Evolutionary conservation across 2,797 vertebrate genomes (phyloP).

Genomic region (Salmo trutta): DNA sequence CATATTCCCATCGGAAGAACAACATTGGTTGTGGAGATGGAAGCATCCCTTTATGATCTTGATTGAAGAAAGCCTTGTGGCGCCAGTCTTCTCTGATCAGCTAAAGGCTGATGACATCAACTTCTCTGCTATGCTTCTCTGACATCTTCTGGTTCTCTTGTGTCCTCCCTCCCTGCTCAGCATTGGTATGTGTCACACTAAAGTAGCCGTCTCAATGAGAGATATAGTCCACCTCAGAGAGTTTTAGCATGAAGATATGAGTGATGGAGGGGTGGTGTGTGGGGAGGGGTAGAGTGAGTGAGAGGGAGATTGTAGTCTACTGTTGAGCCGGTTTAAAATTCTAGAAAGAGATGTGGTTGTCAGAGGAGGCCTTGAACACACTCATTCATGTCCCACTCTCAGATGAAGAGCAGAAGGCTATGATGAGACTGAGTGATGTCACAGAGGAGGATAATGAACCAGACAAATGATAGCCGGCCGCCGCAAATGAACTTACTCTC

Average conservation of each 20-base stretch:
- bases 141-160: too few species aligned
- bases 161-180: too few species aligned
- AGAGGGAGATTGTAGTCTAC: not conserved
- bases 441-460: conserved; percentile 54
- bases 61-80: too few species aligned
- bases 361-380: conserved; percentile 14
- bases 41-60: too few species aligned
- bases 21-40: too few species aligned
- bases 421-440: conserved; percentile 20
- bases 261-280: not conserved
- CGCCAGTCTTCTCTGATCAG: too few species aligned
- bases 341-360: conserved; percentile 54
- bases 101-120: too few species aligned
- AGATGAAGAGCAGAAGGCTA: not conserved
- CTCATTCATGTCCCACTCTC: conserved; percentile 18
- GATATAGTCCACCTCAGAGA: not conserved
- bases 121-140: too few species aligned
- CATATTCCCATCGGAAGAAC: not conserved
- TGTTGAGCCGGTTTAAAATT: not conserved
- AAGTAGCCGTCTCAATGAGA: too few species aligned
- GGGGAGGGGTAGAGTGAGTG: not conserved
- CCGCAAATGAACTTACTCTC: conserved; percentile 23
- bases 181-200: too few species aligned
- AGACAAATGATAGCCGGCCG: conserved; percentile 49
- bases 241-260: not conserved